A percentile compares a stretch with the other conserved stretches of the same genome.
Evolutionary conservation across 2,113 vertebrate species (phyloP).

Genomic region (Physeter macrocephalus): DNA sequence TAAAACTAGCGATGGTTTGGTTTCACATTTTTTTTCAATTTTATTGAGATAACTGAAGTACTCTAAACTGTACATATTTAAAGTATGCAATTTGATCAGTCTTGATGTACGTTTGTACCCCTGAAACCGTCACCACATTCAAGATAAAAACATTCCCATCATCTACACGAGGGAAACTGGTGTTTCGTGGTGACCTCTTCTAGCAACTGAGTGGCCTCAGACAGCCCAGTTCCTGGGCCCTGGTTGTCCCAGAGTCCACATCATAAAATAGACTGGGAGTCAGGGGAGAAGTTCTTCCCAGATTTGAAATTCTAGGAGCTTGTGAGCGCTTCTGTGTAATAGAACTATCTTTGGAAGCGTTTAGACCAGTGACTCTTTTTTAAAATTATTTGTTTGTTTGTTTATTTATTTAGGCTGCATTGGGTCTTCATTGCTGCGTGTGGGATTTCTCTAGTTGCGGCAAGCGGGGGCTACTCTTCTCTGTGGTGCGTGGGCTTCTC

Average conservation of each 20-base stretch:
- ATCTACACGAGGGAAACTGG: not conserved
- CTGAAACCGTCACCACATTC: not conserved
- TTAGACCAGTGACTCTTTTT: not conserved
- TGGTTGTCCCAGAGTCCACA: not conserved
- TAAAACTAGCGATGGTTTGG: not conserved
- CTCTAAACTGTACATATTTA: not conserved
- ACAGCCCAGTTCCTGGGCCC: not conserved
- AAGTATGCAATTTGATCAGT: not conserved
- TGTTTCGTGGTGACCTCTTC: not conserved
- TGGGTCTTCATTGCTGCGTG: no score
- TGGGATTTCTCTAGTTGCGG: no score
- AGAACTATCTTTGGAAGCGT: not conserved
- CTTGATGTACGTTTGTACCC: not conserved
- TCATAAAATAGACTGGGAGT: no score
- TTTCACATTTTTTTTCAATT: not conserved
- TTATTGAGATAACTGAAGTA: not conserved
- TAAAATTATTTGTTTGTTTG: no score
- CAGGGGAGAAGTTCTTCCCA: not conserved
- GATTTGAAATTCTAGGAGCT: not conserved
- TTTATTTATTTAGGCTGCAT: no score
- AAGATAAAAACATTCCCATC: not conserved
- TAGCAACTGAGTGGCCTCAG: not conserved
- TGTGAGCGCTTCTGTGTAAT: rapidly evolving
- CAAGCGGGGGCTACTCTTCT: no score
- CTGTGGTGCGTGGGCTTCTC: no score